Conservation (phyloP, 1,140 invertebrate genomes). For the Triops longicaudatus region DNA sequence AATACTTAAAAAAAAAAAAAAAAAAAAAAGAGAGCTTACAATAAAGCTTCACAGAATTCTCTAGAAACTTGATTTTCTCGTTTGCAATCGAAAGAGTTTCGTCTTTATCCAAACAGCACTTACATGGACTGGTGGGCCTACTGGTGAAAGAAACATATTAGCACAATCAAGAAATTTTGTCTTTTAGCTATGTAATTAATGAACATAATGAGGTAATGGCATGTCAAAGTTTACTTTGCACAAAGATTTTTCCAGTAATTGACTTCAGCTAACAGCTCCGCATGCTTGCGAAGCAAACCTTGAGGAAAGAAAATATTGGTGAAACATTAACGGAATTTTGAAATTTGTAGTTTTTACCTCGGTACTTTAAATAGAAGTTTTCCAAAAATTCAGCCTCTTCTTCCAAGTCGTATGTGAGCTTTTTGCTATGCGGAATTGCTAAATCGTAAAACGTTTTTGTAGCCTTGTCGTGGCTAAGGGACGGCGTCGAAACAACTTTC, state of each 20-base stretch:
- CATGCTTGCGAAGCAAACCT: neutral
- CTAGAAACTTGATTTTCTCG: neutral
- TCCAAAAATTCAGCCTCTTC: neutral
- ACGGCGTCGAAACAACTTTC: too few relatives aligned
- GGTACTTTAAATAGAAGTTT: neutral
- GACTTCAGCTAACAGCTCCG: neutral
- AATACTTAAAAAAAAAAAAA: too few relatives aligned
- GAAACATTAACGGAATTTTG: neutral
- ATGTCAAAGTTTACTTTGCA: neutral
- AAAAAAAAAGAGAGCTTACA: neutral
- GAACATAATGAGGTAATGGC: too few relatives aligned
- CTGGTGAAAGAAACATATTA: neutral
- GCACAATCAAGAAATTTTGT: too few relatives aligned
- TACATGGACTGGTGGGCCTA: neutral
- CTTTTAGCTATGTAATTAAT: too few relatives aligned
- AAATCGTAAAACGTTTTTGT: too few relatives aligned
- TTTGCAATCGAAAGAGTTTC: neutral
- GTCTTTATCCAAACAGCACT: neutral
- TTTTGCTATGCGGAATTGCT: too few relatives aligned
- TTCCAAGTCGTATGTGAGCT: too few relatives aligned
- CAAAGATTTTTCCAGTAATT: neutral
- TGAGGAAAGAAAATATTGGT: neutral
- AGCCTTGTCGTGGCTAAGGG: too few relatives aligned
- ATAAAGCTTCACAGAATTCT: neutral
- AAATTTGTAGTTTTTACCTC: neutral